Conservation (phyloP, 2,113 vertebrate species). For the Euleptes europaea region DNA sequence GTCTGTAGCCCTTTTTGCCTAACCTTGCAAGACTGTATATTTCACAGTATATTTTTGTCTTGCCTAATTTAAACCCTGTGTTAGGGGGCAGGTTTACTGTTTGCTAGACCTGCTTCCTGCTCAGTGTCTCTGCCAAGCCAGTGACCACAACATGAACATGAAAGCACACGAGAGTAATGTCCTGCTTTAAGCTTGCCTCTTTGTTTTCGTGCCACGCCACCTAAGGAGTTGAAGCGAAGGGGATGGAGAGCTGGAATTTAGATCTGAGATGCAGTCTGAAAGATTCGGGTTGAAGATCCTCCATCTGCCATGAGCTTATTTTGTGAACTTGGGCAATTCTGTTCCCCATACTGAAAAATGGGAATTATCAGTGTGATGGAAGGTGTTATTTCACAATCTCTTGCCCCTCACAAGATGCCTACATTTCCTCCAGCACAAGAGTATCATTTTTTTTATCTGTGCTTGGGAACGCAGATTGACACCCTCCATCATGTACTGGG, state of each 20-base stretch:
- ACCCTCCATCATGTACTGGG: neutral
- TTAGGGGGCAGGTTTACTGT: neutral
- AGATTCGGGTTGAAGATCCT: too few species aligned
- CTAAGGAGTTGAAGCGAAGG: neutral
- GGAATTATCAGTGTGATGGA: neutral
- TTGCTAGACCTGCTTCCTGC: neutral
- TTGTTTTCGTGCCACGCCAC: neutral
- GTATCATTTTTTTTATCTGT: neutral
- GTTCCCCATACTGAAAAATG: neutral
- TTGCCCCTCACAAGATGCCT: too few species aligned
- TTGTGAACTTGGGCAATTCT: neutral
- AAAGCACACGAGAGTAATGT: too few species aligned
- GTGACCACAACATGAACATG: neutral
- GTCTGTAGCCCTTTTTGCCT: neutral
- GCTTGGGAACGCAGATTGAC: neutral
- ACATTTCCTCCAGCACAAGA: neutral
- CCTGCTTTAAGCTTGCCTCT: neutral
- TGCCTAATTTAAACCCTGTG: neutral
- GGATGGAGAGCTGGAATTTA: neutral
- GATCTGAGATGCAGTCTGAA: neutral
- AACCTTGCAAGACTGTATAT: neutral
- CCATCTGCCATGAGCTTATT: neutral
- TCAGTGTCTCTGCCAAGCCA: neutral
- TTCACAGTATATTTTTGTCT: too few species aligned
- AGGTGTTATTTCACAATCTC: too few species aligned